Base-by-base conservation (phyloP, 2,888 invertebrate genomes). In the Heliothis peltigera region DNA sequence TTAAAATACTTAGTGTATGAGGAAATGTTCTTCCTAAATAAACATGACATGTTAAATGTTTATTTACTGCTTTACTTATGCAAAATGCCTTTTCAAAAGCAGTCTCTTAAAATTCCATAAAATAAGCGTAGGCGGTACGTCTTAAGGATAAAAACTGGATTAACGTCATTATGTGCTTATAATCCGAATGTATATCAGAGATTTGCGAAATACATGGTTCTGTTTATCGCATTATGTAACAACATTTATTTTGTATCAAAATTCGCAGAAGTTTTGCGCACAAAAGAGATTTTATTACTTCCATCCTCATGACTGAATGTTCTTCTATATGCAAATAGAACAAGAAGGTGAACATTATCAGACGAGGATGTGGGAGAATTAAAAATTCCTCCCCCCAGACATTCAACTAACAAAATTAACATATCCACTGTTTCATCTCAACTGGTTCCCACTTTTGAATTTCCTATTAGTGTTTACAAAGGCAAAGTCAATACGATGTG, bases 381-480 rank as follows among this genome's bases (percentile, higher is more conserved):
- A 80, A 79, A 75, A 83, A 84, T 63, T 79, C 78, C 78, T 64
- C 63, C 73, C 73, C 39, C 70, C 75, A 82, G 80, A 80, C 76
- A 69, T 83, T 82, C 74, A 77, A 82, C 85, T 82, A 87, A 91
- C 88, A 85, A 87, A 92, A 93, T 94, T 93, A 94, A 90, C 92
- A 92, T 93, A 91, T 93, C 89, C 91, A 92, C 90, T 93, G 92
- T 93, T 93, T 92, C 92, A 89, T 90, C 92, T 90, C 90, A 90
- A 92, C 92, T 92, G 89, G 91, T 92, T 92, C 87, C 92, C 91
- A 92, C 91, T 94, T 94, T 93, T 92, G 91, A 93, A 93, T 93
- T 93, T 91, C 90, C 91, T 94, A 93, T 94, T 93, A 93, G 88
- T 94, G 88, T 93, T 93, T 93, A 94, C 93, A 91, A 92, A 94